Percentiles rank a stretch among this genome's conserved stretches.
Conservation (phyloP, 2,113 vertebrate genomes). For the Nicator chloris region DNA sequence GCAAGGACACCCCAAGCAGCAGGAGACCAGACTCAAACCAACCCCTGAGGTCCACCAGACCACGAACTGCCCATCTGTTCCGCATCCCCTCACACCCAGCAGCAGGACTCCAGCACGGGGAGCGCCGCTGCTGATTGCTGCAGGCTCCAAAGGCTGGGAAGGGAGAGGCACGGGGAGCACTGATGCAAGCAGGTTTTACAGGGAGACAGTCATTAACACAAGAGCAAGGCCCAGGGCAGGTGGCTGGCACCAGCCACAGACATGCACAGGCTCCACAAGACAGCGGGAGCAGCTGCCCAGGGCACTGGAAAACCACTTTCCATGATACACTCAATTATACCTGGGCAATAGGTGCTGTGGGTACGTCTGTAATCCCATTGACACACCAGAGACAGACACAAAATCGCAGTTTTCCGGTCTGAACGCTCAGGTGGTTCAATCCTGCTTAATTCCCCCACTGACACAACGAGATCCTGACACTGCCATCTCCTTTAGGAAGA, state of each 20-base stretch:
- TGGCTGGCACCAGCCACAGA: background rate
- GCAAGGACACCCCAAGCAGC: background rate
- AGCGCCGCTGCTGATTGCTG: background rate
- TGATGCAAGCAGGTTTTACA: background rate
- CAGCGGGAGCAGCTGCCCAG: background rate
- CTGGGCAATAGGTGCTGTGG: background rate
- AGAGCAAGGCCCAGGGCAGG: background rate
- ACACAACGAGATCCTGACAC: background rate
- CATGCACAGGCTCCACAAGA: background rate
- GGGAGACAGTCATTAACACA: background rate
- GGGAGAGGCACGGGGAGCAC: background rate
- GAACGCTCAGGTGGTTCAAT: background rate
- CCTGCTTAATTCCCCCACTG: background rate
- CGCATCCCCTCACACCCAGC: background rate
- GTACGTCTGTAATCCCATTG: background rate
- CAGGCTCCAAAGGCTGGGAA: background rate
- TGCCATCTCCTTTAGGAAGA: background rate
- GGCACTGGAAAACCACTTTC: background rate
- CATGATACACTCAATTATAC: background rate
- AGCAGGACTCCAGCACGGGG: background rate
- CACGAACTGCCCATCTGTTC: accelerated
- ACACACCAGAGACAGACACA: background rate
- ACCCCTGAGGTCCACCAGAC: background rate
- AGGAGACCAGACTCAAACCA: background rate
- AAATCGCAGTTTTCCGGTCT: background rate